Evolutionary conservation across 2,888 invertebrate species (phyloP).

Genomic region (Nemurella pictetii): DNA sequence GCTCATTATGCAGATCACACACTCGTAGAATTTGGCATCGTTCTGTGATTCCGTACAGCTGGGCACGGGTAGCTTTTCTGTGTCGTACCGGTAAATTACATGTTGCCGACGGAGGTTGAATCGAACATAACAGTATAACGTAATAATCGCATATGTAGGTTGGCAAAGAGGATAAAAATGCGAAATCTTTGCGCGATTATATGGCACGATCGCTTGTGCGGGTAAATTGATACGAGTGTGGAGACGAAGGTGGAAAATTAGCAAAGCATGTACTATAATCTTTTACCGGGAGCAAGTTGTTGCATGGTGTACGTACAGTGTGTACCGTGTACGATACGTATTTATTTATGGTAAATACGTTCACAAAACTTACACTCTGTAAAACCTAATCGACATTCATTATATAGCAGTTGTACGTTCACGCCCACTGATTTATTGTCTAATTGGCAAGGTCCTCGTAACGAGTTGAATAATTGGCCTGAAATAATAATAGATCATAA

Average conservation of each 20-base stretch:
- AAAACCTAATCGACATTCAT: too few species aligned
- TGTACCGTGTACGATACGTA: not conserved
- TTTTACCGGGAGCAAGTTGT: not conserved
- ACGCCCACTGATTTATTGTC: not conserved
- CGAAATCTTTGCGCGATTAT: not conserved
- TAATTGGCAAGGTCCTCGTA: not conserved
- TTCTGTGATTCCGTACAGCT: not conserved
- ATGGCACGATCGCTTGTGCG: too few species aligned
- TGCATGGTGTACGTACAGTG: not conserved
- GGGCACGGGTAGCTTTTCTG: not conserved
- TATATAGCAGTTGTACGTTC: not conserved
- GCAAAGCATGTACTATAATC: not conserved
- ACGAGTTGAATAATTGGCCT: not conserved
- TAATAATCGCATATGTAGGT: not conserved
- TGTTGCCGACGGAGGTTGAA: not conserved
- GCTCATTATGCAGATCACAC: not conserved
- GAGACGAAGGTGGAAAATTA: not conserved
- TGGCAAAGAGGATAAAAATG: not conserved
- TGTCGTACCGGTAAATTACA: not conserved
- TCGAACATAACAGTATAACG: not conserved
- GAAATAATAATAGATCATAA: not conserved
- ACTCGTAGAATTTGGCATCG: not conserved
- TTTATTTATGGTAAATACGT: too few species aligned
- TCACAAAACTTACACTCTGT: too few species aligned
- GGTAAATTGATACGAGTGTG: not conserved